Conservation (phyloP, 2,113 vertebrate species). For the Myiozetetes cayanensis region DNA sequence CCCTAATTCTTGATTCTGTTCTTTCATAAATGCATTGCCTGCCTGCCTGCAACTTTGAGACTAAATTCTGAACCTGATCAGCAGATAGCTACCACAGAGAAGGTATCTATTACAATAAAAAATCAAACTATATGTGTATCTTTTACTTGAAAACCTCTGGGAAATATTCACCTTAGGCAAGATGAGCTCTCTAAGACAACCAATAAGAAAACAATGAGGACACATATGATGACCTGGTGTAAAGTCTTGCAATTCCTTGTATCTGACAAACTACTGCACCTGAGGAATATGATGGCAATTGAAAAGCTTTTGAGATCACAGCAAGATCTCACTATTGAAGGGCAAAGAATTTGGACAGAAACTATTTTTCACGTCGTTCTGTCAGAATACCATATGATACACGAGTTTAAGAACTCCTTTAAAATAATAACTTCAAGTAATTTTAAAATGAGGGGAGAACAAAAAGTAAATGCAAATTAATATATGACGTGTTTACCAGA, state of each 20-base stretch:
- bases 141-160: constrained; percentile 45
- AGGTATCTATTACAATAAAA: constrained; percentile 33
- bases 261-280: not conserved
- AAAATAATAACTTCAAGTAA: not conserved
- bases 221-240: accelerated
- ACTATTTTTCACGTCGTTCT: not conserved
- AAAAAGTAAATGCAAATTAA: constrained; percentile 5
- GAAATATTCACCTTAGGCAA: constrained; percentile 15
- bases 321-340: not conserved
- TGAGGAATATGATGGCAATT: not conserved
- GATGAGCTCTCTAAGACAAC: constrained; percentile 41
- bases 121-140: constrained; percentile 7
- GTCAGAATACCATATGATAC: not conserved
- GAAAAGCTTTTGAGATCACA: not conserved
- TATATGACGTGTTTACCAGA: not conserved
- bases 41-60: constrained; percentile 37
- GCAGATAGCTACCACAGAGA: constrained; percentile 16
- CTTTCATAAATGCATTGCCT: constrained; percentile 47
- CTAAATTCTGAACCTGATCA: constrained; percentile 66
- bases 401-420: not conserved
- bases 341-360: not conserved
- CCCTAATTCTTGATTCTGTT: constrained; percentile 46
- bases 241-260: not conserved
- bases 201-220: not conserved
- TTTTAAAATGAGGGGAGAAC: not conserved